phyloP scores from a whole-genome alignment of 2,888 invertebrate genomes.

The Drosophila yooni region DNA sequence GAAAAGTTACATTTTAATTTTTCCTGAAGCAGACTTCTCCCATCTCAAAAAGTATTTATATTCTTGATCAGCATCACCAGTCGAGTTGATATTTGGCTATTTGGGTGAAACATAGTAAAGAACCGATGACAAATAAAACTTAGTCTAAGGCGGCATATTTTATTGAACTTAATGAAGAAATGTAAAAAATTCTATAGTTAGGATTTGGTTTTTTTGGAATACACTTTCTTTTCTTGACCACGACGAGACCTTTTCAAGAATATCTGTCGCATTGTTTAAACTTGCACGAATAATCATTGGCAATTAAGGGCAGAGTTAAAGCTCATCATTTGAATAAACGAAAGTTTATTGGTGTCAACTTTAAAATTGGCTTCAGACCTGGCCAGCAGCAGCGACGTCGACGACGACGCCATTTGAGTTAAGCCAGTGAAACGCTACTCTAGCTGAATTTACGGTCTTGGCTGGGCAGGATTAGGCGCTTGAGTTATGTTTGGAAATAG shows the following conservation, averaged over 20 bases:
- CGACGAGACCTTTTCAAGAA: not conserved
- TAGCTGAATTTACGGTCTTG: conserved; percentile 59
- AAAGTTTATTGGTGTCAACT: conserved; percentile 52
- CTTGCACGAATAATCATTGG: not conserved
- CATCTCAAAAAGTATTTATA: not conserved
- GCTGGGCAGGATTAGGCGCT: conserved; percentile 50
- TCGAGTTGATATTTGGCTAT: not conserved
- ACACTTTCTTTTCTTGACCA: not conserved
- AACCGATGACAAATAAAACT: not conserved
- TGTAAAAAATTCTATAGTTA: not conserved
- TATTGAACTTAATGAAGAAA: not conserved
- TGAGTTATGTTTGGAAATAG: conserved; percentile 56
- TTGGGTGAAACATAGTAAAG: not conserved
- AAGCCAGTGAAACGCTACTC: conserved; percentile 57
- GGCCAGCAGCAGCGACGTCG: not conserved
- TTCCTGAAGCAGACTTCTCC: not conserved
- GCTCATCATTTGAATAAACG: conserved; percentile 20
- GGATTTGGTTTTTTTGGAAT: not conserved
- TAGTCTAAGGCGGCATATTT: no score
- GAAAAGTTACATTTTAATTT: not conserved
- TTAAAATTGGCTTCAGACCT: conserved; percentile 59
- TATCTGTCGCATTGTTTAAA: not conserved
- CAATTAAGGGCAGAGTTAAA: conserved; percentile 40
- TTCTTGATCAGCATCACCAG: not conserved
- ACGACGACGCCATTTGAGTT: conserved; percentile 45